phyloP scores from a whole-genome alignment of 2,888 invertebrate species.

The Lampropteryx suffumata region DNA sequence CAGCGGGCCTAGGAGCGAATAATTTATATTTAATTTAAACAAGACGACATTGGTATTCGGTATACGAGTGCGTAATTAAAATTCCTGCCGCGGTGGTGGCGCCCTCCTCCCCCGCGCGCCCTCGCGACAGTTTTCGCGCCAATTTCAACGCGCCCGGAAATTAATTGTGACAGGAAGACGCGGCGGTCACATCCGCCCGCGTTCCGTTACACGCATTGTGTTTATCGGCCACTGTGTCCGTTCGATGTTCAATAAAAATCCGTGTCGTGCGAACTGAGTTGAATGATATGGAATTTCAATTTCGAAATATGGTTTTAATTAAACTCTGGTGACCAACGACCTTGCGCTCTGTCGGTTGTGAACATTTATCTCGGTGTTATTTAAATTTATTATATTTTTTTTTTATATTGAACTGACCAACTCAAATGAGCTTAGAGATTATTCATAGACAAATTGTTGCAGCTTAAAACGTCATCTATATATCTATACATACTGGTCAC shows the following conservation, averaged over 20 bases:
- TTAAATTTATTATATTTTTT: neutral
- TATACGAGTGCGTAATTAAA: slow-evolving; percentile 83
- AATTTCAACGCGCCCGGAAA: slow-evolving; percentile 83
- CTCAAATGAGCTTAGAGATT: slow-evolving; percentile 21
- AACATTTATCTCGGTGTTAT: neutral
- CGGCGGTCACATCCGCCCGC: slow-evolving; percentile 77
- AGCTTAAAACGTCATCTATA: slow-evolving; percentile 29
- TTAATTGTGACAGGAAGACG: slow-evolving; percentile 84
- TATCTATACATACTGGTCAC: slow-evolving; percentile 40
- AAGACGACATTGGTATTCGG: slow-evolving; percentile 83
- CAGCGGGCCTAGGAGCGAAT: slow-evolving; percentile 78
- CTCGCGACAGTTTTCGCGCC: slow-evolving; percentile 82
- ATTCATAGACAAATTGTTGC: slow-evolving; percentile 22
- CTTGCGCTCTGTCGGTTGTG: slow-evolving; percentile 24
- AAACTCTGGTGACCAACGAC: slow-evolving; percentile 37
- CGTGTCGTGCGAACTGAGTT: slow-evolving; percentile 33
- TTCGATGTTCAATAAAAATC: slow-evolving; percentile 45
- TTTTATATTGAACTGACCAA: neutral
- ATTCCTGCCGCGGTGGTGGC: slow-evolving; percentile 76
- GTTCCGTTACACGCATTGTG: slow-evolving; percentile 72
- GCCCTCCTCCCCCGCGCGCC: slow-evolving; percentile 49
- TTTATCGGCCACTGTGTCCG: slow-evolving; percentile 53
- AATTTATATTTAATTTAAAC: slow-evolving; percentile 84
- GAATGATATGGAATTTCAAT: slow-evolving; percentile 19
- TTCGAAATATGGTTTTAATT: slow-evolving; percentile 23